These are phyloP conservation scores for Erinaceus europaeus DNA, from an alignment of 2,113 vertebrate genomes.

Conservation along the genomic window DNA sequence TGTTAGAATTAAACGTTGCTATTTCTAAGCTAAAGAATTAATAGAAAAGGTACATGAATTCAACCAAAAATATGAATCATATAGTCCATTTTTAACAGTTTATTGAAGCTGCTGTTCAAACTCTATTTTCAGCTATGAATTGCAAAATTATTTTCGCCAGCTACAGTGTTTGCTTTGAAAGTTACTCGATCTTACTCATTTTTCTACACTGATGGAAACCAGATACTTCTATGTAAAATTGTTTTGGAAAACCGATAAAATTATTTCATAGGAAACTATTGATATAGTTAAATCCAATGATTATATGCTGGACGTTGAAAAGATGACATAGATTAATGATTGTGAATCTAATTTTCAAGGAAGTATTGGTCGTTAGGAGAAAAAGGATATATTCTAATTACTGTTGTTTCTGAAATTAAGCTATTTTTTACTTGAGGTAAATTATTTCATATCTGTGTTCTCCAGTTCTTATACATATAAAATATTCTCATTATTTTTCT, in stretches of 20 bases:
- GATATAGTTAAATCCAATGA: background rate
- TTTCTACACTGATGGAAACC: slow-evolving; percentile 16
- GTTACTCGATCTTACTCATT: slow-evolving; percentile 16
- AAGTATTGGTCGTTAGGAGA: background rate
- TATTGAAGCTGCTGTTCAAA: background rate
- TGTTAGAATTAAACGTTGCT: background rate
- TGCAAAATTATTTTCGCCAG: slow-evolving; percentile 15
- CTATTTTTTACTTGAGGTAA: background rate
- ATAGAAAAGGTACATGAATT: background rate
- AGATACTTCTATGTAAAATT: background rate
- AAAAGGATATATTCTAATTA: slow-evolving; percentile 13
- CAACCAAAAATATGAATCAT: background rate
- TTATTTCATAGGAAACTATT: background rate
- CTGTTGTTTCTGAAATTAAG: background rate
- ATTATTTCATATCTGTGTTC: background rate
- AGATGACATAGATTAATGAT: slow-evolving; percentile 10
- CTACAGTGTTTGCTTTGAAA: slow-evolving; percentile 25
- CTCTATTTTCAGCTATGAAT: slow-evolving; percentile 21
- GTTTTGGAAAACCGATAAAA: slow-evolving; percentile 11
- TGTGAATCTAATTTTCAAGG: background rate
- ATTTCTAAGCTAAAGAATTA: slow-evolving; percentile 44
- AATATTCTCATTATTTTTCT: background rate
- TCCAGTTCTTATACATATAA: background rate
- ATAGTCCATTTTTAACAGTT: background rate
- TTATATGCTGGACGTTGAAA: background rate